Conservation (phyloP, 2,797 vertebrate species). For the Mus caroli region DNA sequence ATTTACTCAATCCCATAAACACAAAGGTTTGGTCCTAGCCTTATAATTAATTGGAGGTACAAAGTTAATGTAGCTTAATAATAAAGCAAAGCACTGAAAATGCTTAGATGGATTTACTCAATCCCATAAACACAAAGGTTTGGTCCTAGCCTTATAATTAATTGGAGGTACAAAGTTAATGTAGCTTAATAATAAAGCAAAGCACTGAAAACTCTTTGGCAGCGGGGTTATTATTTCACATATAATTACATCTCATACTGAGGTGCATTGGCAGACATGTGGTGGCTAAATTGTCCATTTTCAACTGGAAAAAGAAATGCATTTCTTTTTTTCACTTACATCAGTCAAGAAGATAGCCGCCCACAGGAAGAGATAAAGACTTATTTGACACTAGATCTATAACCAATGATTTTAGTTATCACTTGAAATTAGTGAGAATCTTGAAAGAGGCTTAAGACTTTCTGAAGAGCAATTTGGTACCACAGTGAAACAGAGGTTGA, state of each 20-base stretch:
- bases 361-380: slow-evolving; percentile 85
- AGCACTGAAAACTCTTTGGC: slow-evolving; percentile 84
- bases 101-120: no score
- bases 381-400: slow-evolving; percentile 86
- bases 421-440: slow-evolving; percentile 86
- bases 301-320: slow-evolving; percentile 82
- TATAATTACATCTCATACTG: slow-evolving; percentile 84
- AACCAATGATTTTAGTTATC: slow-evolving; percentile 85
- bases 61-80: no score
- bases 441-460: slow-evolving; percentile 77
- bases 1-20: no score
- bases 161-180: no score
- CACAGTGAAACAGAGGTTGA: slow-evolving; percentile 70
- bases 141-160: no score
- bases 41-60: no score
- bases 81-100: no score
- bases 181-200: no score
- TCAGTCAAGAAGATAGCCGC: slow-evolving; percentile 83
- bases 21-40: no score
- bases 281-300: slow-evolving; percentile 86
- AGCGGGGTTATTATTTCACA: slow-evolving; percentile 85
- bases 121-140: no score
- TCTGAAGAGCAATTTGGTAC: slow-evolving; percentile 80
- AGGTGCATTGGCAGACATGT: slow-evolving; percentile 83
- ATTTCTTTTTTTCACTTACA: slow-evolving; percentile 84